Conservation (phyloP, 2,888 invertebrate species). For the Papilio gigon region DNA sequence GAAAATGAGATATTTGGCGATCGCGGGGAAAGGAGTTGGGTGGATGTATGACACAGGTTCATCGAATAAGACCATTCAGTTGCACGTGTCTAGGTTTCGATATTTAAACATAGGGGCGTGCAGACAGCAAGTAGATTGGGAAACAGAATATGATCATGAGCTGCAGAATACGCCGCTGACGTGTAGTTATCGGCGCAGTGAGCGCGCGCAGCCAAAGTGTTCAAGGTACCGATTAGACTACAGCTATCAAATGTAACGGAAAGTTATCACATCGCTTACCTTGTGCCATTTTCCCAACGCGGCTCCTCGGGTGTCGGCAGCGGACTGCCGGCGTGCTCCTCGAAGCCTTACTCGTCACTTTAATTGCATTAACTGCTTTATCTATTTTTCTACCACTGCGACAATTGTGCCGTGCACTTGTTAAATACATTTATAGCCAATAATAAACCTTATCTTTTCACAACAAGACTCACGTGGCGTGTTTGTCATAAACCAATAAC, state of each 20-base stretch:
- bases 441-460: slow-evolving; percentile 30
- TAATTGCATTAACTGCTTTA: slow-evolving; percentile 63
- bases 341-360: slow-evolving; percentile 55
- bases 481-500: not conserved
- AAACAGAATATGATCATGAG: not conserved
- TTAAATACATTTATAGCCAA: slow-evolving; percentile 14
- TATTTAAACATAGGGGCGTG: not conserved
- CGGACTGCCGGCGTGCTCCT: slow-evolving; percentile 51
- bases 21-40: too few species aligned
- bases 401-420: slow-evolving; percentile 1
- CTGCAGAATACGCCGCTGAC: not conserved
- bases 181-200: not conserved
- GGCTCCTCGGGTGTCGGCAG: slow-evolving; percentile 46
- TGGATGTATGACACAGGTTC: not conserved
- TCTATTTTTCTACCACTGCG: slow-evolving; percentile 47
- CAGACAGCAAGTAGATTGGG: not conserved
- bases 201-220: not conserved
- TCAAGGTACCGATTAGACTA: not conserved
- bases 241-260: slow-evolving; percentile 2
- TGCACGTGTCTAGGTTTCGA: not conserved
- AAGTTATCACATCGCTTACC: slow-evolving; percentile 46
- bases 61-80: not conserved
- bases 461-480: not conserved
- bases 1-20: too few species aligned
- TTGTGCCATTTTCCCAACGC: slow-evolving; percentile 50